Conservation (phyloP, 2,888 invertebrate species). For the Ophonus ardosiacus region DNA sequence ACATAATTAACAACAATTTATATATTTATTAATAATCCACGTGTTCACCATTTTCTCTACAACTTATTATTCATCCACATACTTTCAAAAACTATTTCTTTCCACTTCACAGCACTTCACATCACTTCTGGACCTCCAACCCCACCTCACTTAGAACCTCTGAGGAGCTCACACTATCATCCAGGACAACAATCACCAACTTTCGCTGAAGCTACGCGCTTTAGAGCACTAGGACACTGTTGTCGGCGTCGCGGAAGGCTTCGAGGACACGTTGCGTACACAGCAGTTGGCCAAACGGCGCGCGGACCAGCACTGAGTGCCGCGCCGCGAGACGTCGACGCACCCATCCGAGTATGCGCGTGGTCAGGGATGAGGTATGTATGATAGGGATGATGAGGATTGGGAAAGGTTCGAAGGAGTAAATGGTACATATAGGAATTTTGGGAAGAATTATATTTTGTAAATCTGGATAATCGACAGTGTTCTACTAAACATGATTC, state of each 20-base stretch:
- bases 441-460: background rate
- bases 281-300: constrained; percentile 34
- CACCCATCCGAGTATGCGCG: constrained; percentile 10
- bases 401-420: background rate
- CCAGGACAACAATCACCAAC: background rate
- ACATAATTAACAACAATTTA: no score
- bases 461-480: no score
- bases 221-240: background rate
- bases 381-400: background rate
- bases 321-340: constrained; percentile 11
- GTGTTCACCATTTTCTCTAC: background rate
- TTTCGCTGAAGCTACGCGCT: background rate
- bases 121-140: background rate
- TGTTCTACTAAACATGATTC: no score
- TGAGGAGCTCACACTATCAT: background rate
- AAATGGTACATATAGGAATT: background rate
- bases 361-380: background rate
- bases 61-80: background rate
- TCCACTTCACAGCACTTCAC: background rate
- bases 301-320: constrained; percentile 41
- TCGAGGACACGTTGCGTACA: constrained; percentile 5
- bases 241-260: background rate
- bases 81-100: background rate
- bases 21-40: no score
- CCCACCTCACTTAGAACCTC: no score